A percentile compares a stretch with the other conserved stretches of the same genome.
Evolutionary conservation across 2,113 vertebrate genomes (phyloP).

Genomic region (Protobothrops mucrosquamatus): DNA sequence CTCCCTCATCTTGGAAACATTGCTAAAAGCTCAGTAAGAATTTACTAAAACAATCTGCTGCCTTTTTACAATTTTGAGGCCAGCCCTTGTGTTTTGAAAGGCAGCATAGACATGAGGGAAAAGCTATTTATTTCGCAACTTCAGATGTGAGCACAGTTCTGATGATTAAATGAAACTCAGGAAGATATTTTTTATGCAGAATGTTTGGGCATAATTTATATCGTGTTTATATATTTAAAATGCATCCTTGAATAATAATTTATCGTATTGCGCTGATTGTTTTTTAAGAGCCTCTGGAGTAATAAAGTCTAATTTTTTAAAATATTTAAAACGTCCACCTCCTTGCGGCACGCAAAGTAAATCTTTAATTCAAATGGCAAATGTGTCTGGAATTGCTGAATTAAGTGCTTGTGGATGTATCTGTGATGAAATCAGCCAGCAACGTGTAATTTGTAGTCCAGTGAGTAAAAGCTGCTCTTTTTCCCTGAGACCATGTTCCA

Average conservation of each 20-base stretch:
- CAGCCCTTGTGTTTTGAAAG: neutral
- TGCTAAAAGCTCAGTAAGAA: neutral
- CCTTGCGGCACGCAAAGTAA: neutral
- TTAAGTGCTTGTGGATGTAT: neutral
- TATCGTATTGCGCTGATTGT: neutral
- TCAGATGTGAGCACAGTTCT: neutral
- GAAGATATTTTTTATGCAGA: neutral
- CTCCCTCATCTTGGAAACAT: constrained; percentile 8
- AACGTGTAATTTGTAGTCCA: too few species aligned
- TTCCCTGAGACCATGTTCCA: neutral
- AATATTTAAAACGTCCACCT: neutral
- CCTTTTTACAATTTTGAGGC: neutral
- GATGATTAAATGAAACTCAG: neutral
- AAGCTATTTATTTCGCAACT: neutral
- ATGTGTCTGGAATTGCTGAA: neutral
- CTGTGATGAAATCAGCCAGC: neutral
- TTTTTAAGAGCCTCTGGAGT: neutral
- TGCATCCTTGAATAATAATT: neutral
- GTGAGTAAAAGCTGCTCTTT: neutral
- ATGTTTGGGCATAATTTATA: constrained; percentile 1
- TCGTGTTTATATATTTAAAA: neutral
- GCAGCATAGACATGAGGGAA: neutral
- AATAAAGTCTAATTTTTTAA: neutral
- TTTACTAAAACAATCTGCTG: neutral
- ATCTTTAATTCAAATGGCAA: constrained; percentile 10